phyloP scores from a whole-genome alignment of 2,113 vertebrate species.

The Triplophysa rosa region DNA sequence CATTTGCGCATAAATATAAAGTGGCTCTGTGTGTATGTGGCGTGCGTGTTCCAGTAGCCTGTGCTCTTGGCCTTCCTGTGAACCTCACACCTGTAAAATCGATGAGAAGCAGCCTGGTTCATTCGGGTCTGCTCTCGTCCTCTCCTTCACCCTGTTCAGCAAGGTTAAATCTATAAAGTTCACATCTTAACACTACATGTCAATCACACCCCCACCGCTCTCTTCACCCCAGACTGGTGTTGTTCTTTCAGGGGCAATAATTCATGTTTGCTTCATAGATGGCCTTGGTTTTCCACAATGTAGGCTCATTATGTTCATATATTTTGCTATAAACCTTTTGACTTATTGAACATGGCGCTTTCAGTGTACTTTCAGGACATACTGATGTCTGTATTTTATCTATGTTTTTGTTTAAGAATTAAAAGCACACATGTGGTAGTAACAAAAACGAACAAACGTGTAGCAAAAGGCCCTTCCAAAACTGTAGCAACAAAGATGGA shows the following conservation, averaged over 20 bases:
- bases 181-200: conserved; percentile 7
- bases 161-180: conserved; percentile 26
- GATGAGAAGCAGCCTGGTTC: background rate
- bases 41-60: background rate
- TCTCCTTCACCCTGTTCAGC: conserved; percentile 23
- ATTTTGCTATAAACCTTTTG: background rate
- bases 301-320: background rate
- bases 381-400: too few relatives aligned
- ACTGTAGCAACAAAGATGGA: too few relatives aligned
- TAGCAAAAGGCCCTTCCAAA: too few relatives aligned
- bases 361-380: too few relatives aligned
- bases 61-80: background rate
- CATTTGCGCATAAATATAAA: too few relatives aligned
- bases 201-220: conserved; percentile 38
- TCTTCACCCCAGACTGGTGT: background rate
- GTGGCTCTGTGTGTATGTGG: background rate
- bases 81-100: conserved; percentile 44
- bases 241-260: conserved; percentile 28
- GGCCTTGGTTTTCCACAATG: background rate
- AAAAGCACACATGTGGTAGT: too few relatives aligned
- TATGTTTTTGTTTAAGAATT: too few relatives aligned
- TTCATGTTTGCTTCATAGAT: conserved; percentile 21
- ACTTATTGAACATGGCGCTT: background rate
- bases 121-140: conserved; percentile 16
- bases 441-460: too few relatives aligned